Percentiles rank a stretch among this genome's conserved stretches.
Evolutionary conservation across 2,888 invertebrate species (phyloP).

Genomic region (Polyommatus icarus): DNA sequence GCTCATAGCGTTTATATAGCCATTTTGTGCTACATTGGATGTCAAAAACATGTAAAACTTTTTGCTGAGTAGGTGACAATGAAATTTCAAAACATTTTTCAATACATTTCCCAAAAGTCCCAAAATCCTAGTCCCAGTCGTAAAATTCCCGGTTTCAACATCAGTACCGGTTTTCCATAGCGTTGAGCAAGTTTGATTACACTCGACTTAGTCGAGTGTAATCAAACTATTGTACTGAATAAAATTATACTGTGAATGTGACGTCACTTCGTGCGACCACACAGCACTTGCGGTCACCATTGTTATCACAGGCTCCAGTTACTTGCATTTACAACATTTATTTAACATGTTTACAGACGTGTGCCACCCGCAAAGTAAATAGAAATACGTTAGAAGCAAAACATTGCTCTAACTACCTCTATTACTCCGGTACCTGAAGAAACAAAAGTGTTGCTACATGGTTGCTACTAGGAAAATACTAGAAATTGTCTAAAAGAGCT

Average conservation of each 20-base stretch:
- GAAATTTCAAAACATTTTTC: no score
- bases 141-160: no score
- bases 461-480: neutral
- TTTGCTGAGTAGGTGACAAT: no score
- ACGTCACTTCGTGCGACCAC: constrained; percentile 44
- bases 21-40: no score
- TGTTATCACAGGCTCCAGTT: constrained; percentile 36
- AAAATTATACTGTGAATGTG: neutral
- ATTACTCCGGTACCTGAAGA: neutral
- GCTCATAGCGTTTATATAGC: no score
- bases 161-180: no score
- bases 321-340: constrained; percentile 20
- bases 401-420: neutral
- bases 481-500: neutral
- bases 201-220: neutral
- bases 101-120: no score
- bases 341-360: constrained; percentile 17
- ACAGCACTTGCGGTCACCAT: constrained; percentile 35
- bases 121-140: no score
- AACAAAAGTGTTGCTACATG: neutral
- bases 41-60: no score
- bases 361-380: constrained; percentile 4
- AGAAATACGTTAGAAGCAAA: neutral
- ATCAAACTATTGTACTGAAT: neutral
- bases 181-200: no score